phyloP scores from a whole-genome alignment of 1,140 invertebrate genomes.

The Bombus confusus region DNA sequence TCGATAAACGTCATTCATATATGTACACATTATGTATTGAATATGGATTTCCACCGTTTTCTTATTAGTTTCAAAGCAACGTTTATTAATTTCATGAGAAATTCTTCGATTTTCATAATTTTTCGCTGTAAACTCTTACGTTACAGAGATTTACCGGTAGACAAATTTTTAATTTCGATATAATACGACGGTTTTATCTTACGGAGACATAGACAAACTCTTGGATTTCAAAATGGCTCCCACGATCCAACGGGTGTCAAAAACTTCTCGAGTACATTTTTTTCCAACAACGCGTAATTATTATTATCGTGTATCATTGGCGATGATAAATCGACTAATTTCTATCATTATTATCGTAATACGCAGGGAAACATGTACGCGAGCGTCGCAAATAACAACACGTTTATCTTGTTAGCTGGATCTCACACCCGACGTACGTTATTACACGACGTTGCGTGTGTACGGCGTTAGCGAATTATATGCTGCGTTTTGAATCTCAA shows the following conservation, averaged over 20 bases:
- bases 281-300: neutral
- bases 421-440: slow-evolving; percentile 30
- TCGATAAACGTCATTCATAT: neutral
- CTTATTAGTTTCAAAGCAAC: neutral
- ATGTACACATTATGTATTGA: neutral
- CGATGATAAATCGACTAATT: neutral
- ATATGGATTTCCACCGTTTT: neutral
- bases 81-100: neutral
- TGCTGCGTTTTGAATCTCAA: slow-evolving; percentile 42
- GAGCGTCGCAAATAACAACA: slow-evolving; percentile 28
- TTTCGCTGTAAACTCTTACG: neutral
- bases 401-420: slow-evolving; percentile 48
- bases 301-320: neutral
- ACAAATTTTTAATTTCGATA: too few species aligned
- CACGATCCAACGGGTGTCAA: neutral
- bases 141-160: neutral
- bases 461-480: slow-evolving; percentile 37
- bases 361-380: neutral
- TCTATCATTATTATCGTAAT: slow-evolving; percentile 17
- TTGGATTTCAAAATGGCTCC: neutral
- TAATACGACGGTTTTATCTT: too few species aligned
- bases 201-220: neutral
- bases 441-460: slow-evolving; percentile 39
- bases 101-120: neutral
- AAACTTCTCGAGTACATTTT: neutral